Percentiles rank a stretch among this genome's conserved stretches.
phyloP scores from a whole-genome alignment of 2,797 vertebrate genomes.

The Podargus strigoides region DNA sequence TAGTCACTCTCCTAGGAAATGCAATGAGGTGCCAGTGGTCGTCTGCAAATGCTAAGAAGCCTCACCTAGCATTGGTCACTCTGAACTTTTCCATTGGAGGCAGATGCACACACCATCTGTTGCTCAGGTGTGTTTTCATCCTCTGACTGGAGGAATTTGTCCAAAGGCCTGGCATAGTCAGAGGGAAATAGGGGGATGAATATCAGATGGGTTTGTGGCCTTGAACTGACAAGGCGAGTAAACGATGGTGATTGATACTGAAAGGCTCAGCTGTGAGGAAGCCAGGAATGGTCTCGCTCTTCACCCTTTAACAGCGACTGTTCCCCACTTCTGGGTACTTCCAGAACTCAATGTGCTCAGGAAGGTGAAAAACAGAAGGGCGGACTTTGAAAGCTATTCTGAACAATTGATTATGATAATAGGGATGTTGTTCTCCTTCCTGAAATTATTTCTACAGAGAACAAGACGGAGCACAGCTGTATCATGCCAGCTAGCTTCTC shows the following conservation, averaged over 20 bases:
- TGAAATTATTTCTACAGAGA: not conserved
- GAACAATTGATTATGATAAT: slow-evolving; percentile 4
- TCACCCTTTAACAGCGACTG: not conserved
- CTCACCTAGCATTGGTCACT: not conserved
- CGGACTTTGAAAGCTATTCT: slow-evolving; percentile 15
- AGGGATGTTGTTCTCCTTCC: not conserved
- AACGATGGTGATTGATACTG: slow-evolving; percentile 30
- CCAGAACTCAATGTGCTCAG: not conserved
- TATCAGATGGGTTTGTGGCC: not conserved
- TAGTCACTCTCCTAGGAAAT: not conserved
- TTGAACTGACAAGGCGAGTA: slow-evolving; percentile 1
- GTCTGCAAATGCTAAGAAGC: not conserved
- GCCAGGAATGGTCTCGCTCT: slow-evolving; percentile 1
- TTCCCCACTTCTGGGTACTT: not conserved
- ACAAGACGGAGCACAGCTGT: not conserved
- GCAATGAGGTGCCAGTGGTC: not conserved
- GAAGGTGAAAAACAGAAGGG: not conserved
- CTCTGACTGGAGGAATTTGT: not conserved
- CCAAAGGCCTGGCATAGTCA: not conserved
- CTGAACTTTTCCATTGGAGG: not conserved
- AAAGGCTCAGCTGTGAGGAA: slow-evolving; percentile 6
- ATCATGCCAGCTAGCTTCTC: not conserved
- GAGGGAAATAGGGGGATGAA: not conserved
- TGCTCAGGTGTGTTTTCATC: not conserved
- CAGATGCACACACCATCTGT: not conserved